phyloP scores from a whole-genome alignment of 2,888 invertebrate species.

The Hirudinaria manillensis region DNA sequence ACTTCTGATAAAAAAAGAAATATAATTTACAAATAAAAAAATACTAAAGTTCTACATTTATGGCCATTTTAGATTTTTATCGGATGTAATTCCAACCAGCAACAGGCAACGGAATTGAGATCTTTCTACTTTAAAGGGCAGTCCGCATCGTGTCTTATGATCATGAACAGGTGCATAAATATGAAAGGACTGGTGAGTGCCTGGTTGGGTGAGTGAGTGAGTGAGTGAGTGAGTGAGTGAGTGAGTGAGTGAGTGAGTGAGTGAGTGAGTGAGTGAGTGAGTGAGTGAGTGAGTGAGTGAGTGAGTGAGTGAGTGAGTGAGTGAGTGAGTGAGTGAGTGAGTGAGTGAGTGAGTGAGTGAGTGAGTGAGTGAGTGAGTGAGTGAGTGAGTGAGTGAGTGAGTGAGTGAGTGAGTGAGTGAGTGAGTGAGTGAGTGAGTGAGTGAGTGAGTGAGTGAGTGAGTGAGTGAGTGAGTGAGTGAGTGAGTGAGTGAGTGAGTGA shows the following conservation, averaged over 20 bases:
- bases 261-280: conserved; percentile 33
- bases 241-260: conserved; percentile 33
- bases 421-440: conserved; percentile 23
- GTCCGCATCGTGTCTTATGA: too few relatives aligned
- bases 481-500: conserved; percentile 15
- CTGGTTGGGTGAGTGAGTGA: conserved; percentile 32
- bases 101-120: too few relatives aligned
- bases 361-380: conserved; percentile 34
- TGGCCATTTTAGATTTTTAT: too few relatives aligned
- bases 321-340: conserved; percentile 32
- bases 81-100: too few relatives aligned
- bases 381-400: conserved; percentile 23
- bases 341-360: conserved; percentile 33
- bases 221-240: conserved; percentile 31
- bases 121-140: too few relatives aligned
- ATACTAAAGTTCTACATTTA: too few relatives aligned
- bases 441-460: conserved; percentile 22
- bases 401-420: conserved; percentile 25
- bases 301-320: conserved; percentile 33
- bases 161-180: too few relatives aligned
- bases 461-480: conserved; percentile 13
- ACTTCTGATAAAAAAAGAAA: too few relatives aligned
- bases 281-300: conserved; percentile 32
- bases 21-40: too few relatives aligned
- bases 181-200: background rate